Base-by-base conservation (phyloP, 2,888 invertebrate genomes). In the Rhagophthalmus giganteus region DNA sequence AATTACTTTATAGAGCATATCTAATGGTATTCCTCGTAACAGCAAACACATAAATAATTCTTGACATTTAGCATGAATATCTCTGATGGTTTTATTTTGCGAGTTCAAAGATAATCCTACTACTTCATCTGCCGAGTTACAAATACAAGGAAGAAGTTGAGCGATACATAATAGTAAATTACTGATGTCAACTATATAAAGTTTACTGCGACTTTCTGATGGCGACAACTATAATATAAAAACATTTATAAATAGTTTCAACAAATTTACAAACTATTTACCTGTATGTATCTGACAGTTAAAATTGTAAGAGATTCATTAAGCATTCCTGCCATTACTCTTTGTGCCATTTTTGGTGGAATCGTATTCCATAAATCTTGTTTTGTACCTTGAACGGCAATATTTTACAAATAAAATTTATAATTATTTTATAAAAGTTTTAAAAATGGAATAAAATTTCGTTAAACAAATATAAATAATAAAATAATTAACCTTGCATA, bases 321-420 rank as follows among this genome's bases (percentile, higher is more conserved):
- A 1, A 92, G 75, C 86, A 91, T 90, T 2, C 90, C 91, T 1
- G 88, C 84, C 63, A 90, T 88, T 38, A 92, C 86, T 58, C 90
- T 80, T 67, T 90, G 90, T 0, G 91, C 90, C 85, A 90, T 90
- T 71, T 88, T 85, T 0, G 91, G 91, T 0, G 92, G 90, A n/a
- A 91, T 89, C 0, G 89, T 89, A 62, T 85, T 87, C 91, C 91
- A 92, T 26, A 92, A 76, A 74, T 91, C 90, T 61, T 87, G 82
- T 66, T 82, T 84, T 25, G 88, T 88, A 2, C 90, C 90, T 84
- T 13, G 15, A 44, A 41, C 27, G 7, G 7, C 20, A 20, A 2
- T 38, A 12, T 15, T 16, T 15, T 16, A 15, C 10, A 14, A 15
- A 14, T 9, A 2, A 33, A 13, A 28, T 28, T 5, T 1, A 5